Percentiles rank a stretch among this genome's conserved stretches.
These are phyloP conservation scores for Gandaritis pyraliata DNA, from an alignment of 2,888 invertebrate species.

Conservation along the genomic window DNA sequence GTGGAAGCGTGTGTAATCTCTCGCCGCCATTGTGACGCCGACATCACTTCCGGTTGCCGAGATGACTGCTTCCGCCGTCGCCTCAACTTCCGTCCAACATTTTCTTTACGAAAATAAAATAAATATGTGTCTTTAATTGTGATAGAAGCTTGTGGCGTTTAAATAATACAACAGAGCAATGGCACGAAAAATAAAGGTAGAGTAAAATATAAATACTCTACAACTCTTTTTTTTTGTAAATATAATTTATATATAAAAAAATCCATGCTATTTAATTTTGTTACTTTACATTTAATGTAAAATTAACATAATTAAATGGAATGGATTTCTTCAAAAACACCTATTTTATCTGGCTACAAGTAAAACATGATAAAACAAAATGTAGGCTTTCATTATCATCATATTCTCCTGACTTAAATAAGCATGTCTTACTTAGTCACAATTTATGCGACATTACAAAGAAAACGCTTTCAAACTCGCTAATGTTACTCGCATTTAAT, in stretches of 20 bases:
- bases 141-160: too few species aligned
- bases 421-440: slow-evolving; percentile 16
- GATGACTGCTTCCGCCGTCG: slow-evolving; percentile 55
- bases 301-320: too few species aligned
- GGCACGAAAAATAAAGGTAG: too few species aligned
- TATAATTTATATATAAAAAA: too few species aligned
- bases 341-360: too few species aligned
- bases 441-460: slow-evolving; percentile 23
- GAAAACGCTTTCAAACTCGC: slow-evolving; percentile 25
- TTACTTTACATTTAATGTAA: too few species aligned
- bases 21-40: slow-evolving; percentile 60
- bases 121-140: neutral
- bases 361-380: neutral
- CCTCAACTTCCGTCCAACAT: slow-evolving; percentile 51
- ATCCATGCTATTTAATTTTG: too few species aligned
- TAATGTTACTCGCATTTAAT: slow-evolving; percentile 26
- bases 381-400: slow-evolving; percentile 6
- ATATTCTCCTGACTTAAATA: slow-evolving; percentile 1
- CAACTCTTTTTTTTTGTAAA: too few species aligned
- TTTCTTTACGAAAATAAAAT: slow-evolving; percentile 38
- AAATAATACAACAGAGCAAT: too few species aligned
- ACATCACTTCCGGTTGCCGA: slow-evolving; percentile 60
- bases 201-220: too few species aligned
- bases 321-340: too few species aligned
- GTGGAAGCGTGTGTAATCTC: slow-evolving; percentile 37